phyloP scores from a whole-genome alignment of 2,113 vertebrate species.

The Rhipidura dahli region DNA sequence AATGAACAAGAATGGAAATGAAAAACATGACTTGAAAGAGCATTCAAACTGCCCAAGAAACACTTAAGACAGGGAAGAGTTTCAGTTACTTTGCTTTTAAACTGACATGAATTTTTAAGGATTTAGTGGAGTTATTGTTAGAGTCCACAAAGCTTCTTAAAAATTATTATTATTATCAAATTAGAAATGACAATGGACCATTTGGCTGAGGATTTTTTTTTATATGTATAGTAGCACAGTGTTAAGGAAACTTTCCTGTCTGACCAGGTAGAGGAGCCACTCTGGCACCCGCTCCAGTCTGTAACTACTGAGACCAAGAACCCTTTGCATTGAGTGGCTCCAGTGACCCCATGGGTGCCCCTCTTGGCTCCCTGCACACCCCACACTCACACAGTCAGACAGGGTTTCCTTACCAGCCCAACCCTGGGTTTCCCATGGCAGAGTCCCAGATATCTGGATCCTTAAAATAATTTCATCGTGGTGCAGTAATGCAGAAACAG shows the following conservation, averaged over 20 bases:
- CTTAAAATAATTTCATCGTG: not conserved
- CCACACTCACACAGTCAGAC: not conserved
- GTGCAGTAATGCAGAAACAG: not conserved
- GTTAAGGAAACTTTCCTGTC: not conserved
- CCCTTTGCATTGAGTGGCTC: not conserved
- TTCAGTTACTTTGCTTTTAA: not conserved
- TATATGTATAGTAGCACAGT: not conserved
- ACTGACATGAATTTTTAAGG: not conserved
- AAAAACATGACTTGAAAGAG: not conserved
- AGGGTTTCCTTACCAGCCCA: not conserved
- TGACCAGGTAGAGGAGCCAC: not conserved
- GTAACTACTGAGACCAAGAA: not conserved
- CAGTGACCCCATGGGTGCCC: not conserved
- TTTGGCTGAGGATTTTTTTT: not conserved
- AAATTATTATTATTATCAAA: not conserved
- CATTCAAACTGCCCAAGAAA: not conserved
- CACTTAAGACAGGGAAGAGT: not conserved
- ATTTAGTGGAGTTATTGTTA: not conserved
- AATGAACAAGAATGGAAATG: not conserved
- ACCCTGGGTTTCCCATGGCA: fast-evolving
- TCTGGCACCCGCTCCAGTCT: not conserved
- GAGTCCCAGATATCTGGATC: not conserved
- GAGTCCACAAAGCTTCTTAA: not conserved
- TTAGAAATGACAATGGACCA: not conserved
- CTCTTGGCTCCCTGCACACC: not conserved